These are phyloP conservation scores for Drosophila tristis DNA, from an alignment of 1,140 invertebrate genomes.

Conservation along the genomic window DNA sequence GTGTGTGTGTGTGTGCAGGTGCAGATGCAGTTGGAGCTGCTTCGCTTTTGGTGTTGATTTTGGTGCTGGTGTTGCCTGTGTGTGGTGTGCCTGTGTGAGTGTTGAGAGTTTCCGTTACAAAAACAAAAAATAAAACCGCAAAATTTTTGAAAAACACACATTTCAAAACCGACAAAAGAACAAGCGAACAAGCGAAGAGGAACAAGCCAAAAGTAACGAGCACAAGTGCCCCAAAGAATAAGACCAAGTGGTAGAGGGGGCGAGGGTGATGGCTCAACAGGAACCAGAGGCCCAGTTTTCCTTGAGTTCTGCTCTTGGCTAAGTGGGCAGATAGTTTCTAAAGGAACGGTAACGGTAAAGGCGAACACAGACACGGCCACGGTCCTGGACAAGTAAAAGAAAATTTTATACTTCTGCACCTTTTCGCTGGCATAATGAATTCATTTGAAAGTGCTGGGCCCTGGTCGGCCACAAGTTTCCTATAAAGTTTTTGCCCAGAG, in stretches of 20 bases:
- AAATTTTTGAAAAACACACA: constrained; percentile 66
- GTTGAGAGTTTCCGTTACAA: constrained; percentile 72
- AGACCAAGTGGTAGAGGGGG: constrained; percentile 17
- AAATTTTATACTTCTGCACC: constrained; percentile 57
- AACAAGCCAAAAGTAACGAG: constrained; percentile 68
- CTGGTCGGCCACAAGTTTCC: constrained; percentile 40
- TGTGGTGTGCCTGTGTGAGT: constrained; percentile 51
- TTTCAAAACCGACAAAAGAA: constrained; percentile 70
- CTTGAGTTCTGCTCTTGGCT: constrained; percentile 8
- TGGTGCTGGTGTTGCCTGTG: background rate
- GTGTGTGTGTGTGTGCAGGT: constrained; percentile 3
- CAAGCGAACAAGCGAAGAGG: constrained; percentile 60
- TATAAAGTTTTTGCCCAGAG: constrained; percentile 32
- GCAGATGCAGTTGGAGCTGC: no score
- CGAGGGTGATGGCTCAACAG: constrained; percentile 41
- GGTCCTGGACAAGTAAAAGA: constrained; percentile 56
- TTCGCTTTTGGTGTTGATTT: no score
- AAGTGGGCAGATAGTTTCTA: constrained; percentile 60
- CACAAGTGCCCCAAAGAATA: constrained; percentile 55
- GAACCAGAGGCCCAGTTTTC: constrained; percentile 50
- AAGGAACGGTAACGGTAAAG: constrained; percentile 6
- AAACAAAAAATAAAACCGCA: constrained; percentile 56
- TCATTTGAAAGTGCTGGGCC: constrained; percentile 59
- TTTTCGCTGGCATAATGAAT: constrained; percentile 66
- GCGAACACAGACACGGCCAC: no score